phyloP scores from a whole-genome alignment of 2,888 invertebrate species.

The Cephalotes varians region DNA sequence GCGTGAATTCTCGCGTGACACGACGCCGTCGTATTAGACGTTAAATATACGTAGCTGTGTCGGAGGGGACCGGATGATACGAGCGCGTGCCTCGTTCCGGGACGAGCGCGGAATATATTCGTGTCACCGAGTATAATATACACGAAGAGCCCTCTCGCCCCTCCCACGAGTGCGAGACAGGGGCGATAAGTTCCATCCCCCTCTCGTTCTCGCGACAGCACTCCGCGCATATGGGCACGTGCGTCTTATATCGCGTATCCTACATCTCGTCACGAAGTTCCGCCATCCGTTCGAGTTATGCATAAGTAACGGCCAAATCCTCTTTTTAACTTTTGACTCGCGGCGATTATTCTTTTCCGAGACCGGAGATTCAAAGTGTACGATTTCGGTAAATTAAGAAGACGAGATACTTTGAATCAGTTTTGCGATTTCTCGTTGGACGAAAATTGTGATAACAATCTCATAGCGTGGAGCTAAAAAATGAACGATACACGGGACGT shows the following conservation, averaged over 20 bases:
- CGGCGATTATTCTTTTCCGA: background rate
- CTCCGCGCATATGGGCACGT: slow-evolving; percentile 50
- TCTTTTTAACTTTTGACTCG: slow-evolving; percentile 45
- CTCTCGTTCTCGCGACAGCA: slow-evolving; percentile 28
- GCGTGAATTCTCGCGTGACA: slow-evolving; percentile 36
- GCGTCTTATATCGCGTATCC: slow-evolving; percentile 39
- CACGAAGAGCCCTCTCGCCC: slow-evolving; percentile 40
- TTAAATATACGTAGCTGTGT: slow-evolving; percentile 70
- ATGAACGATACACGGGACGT: background rate
- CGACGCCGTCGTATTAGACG: slow-evolving; percentile 58
- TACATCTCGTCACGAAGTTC: slow-evolving; percentile 39
- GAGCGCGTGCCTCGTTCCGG: slow-evolving; percentile 64
- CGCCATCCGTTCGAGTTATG: slow-evolving; percentile 56
- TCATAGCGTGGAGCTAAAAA: background rate
- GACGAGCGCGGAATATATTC: slow-evolving; percentile 72
- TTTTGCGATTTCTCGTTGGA: background rate
- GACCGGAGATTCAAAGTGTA: background rate
- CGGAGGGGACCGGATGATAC: slow-evolving; percentile 70
- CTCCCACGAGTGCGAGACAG: slow-evolving; percentile 56
- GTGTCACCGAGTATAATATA: slow-evolving; percentile 61
- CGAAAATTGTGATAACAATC: background rate
- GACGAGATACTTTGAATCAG: background rate
- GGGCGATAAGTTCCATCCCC: slow-evolving; percentile 62
- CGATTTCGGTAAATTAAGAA: background rate
- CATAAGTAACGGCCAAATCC: slow-evolving; percentile 53